Evolutionary conservation across 2,797 vertebrate genomes (phyloP).

Genomic region (Alcedo quadribrachys): DNA sequence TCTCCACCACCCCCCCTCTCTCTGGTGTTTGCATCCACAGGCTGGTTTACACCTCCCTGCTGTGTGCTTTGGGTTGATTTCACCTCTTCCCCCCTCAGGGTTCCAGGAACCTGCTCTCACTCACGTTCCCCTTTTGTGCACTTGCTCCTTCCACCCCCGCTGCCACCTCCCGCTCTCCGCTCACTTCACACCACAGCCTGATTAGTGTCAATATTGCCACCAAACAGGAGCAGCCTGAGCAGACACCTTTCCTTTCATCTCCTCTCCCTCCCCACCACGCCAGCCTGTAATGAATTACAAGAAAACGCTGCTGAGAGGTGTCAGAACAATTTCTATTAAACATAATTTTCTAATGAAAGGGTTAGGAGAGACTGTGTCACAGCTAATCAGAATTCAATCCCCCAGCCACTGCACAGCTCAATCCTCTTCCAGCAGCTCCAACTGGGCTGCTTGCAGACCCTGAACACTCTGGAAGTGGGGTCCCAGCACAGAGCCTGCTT

Average conservation of each 20-base stretch:
- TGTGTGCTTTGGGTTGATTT: background rate
- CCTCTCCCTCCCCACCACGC: background rate
- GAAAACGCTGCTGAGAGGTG: conserved; percentile 73
- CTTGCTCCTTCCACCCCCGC: background rate
- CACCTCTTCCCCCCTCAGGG: background rate
- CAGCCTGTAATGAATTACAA: conserved; percentile 61
- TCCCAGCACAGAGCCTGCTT: background rate
- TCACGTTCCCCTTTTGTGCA: background rate
- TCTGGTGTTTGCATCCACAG: background rate
- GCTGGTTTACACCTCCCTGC: background rate
- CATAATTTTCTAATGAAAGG: conserved; percentile 83
- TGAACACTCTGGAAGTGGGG: background rate
- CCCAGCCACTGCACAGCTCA: background rate
- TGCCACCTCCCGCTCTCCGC: background rate
- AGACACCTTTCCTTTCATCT: background rate
- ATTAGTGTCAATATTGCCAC: background rate
- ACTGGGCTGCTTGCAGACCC: background rate
- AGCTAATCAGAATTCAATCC: conserved; percentile 74
- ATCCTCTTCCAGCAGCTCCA: background rate
- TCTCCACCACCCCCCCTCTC: background rate
- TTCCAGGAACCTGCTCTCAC: background rate
- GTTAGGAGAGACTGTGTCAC: conserved; percentile 71
- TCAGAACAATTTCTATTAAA: conserved; percentile 82
- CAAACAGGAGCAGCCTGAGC: background rate
- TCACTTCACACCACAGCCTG: background rate